Base-by-base conservation (phyloP, 2,113 vertebrate genomes). In the Thryonomys swinderianus region DNA sequence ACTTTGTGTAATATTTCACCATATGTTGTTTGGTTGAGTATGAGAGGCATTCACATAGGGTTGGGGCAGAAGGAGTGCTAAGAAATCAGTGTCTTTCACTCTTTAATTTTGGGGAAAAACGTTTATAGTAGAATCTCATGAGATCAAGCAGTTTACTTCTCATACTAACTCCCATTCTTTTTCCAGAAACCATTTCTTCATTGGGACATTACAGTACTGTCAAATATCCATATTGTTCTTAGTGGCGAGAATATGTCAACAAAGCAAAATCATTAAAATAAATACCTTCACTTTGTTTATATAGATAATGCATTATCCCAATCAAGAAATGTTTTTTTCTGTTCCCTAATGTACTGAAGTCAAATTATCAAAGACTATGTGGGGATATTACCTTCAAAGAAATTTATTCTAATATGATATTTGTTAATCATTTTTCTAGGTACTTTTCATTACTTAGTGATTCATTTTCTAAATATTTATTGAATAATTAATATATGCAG, bases 171-270 rank as follows among this genome's bases (percentile, higher is more conserved):
- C 32, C 25, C 25, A 45, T 80, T 96, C 55, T 71, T 55, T 53
- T 27, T 94, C 34, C 74, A 78, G 59, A 85, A 88, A 88, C n/a
- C 20, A 3, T 88, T 86, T 96, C 61, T 92, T 88, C 53, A 17
- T 45, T 25, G 37, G 64, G 40, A 81, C 45, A 14, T 30, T 61
- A 66, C 11, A 78, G 18, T 86, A 66, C 14, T 82, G 18, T 86
- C 40, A 48, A 64, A 34, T 78, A 90, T 61, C 34, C 13, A 3
- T 76, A 59, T 67, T 74, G 40, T 82, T 96, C n/a, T 69, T 94
- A 2, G 61, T 79, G 59, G 85, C 12, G 27, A 85, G 20, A 88
- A 71, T 48, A 61, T 82, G 27, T 71, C 48, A 51, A 37, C 10
- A 16, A 59, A 73, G 16, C 21, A 62, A 37, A 55, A 64, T 95